Base-by-base conservation (phyloP, 2,888 invertebrate genomes). In the Catotricha subobsoleta region DNA sequence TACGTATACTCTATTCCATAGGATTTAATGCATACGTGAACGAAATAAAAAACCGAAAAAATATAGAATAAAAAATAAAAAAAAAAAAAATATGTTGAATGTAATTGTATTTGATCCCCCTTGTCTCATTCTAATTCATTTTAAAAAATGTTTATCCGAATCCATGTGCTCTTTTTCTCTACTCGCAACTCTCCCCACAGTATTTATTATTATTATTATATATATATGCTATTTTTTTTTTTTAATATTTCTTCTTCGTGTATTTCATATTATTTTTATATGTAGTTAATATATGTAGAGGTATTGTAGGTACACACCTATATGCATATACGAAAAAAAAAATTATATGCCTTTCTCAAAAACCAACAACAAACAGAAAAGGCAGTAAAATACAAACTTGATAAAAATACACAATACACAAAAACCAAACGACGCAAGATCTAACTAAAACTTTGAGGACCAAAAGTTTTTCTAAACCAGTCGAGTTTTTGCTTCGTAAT, bases 401-500 rank as follows among this genome's bases (percentile, higher is more conserved):
- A 33, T 7, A 18, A 4, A 12, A 18, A 16, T 12, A 33, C 18
- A 33, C 33, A 33, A 39, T 29, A 20, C 30, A 39, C 39, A 30
- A 20, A 39, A 39, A 39, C 29, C 21, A 27, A 39, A 39, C 39
- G 30, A 33, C 33, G 33, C 33, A 33, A 33, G 33, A 8, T 33
- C 33, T 33, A 33, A 33, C n/a, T n/a, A 15, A 25, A 6, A 8
- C 23, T 39, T 39, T 30, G 42, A 42, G 42, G 42, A 42, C 42
- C 42, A 42, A 42, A 41, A 37, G 20, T 42, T 42, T 42, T 42
- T 37, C 49, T 39, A 43, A 44, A 52, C 49, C 59, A 61, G 58
- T 61, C 54, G 53, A 57, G 56, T 61, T 62, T 60, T 58, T 59
- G 59, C 58, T 56, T 54, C 51, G 39, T 39, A 30, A 39, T 39